Percentiles rank a stretch among this genome's conserved stretches.
phyloP scores from a whole-genome alignment of 2,797 vertebrate species.

The Hydrophis major region DNA sequence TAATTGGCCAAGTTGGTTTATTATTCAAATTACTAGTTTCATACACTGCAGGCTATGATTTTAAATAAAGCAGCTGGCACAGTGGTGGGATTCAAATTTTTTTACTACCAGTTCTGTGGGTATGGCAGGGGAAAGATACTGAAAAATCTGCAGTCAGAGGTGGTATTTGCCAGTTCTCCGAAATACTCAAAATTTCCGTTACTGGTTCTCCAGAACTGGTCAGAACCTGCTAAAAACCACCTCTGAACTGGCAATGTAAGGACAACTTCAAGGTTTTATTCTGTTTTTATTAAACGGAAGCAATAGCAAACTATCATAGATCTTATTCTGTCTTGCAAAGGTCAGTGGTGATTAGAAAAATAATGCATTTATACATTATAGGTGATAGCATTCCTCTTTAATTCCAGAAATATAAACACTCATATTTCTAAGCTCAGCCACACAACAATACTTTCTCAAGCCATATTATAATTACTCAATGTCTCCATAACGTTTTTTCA shows the following conservation, averaged over 20 bases:
- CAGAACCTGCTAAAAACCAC: too few species aligned
- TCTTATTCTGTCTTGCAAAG: background rate
- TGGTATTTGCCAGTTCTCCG: too few species aligned
- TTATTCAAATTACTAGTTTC: background rate
- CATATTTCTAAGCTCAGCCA: background rate
- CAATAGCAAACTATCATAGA: background rate
- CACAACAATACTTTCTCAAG: background rate
- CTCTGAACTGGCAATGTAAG: background rate
- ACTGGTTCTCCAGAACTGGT: too few species aligned
- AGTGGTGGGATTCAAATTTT: too few species aligned
- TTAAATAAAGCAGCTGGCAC: background rate
- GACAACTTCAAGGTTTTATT: background rate
- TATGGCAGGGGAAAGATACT: too few species aligned
- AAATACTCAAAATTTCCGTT: too few species aligned
- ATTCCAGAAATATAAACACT: background rate
- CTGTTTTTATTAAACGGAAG: background rate
- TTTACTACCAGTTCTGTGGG: too few species aligned
- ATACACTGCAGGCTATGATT: background rate
- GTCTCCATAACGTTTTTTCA: background rate
- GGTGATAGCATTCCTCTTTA: background rate
- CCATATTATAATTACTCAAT: background rate
- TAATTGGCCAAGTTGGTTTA: background rate
- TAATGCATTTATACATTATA: background rate
- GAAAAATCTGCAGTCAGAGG: too few species aligned
- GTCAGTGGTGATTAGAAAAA: background rate